Base-by-base conservation (phyloP, 64 coral and sea anemone genomes). In the Cladopsammia gracilis region DNA sequence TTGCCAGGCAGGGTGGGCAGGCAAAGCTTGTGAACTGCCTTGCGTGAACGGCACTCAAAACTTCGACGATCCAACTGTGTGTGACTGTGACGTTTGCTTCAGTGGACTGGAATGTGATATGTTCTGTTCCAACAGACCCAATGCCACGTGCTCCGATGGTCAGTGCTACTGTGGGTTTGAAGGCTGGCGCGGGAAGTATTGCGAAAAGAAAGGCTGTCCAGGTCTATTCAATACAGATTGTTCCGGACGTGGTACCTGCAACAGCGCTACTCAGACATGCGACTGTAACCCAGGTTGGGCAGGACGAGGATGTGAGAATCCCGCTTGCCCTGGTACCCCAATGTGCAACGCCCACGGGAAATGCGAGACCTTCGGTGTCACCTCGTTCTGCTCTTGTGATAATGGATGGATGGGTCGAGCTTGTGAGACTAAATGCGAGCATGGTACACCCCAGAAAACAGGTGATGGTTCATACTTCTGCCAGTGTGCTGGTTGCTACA, bases 161-260 rank as follows among this genome's bases (percentile, higher is more conserved):
- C 78, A 82, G n/a, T 98, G 97, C 45, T 26, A 80, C 13, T 98
- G 97, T 66, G 97, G 97, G 34, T 98, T 98, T 88, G 94, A 98
- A 91, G 97, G 94, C 16, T 98, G 97, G 97, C 79, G 97, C 44
- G 97, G 97, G 66, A 48, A 78, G 4, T 73, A 69, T 18, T 98
- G 97, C 60, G 94, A 98, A 49, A 96, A 84, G 61, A 93, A 80
- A 89, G 97, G 97, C 22, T 98, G 97, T 78, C 97, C 97, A 18
- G 97, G 97, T 71, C 67, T 96, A 58, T 93, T 89, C 65, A 89
- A 93, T 68, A 91, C 44, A 15, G 97, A 98, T 78, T 98, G 97
- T 46, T 96, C 97, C 0, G 97, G 94, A 11, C 97, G 89, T 64
- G 97, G 97, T 26, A 96, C 94, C 1, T 98, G 97, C 67, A 96